A percentile compares a stretch with the other conserved stretches of the same genome.
Evolutionary conservation across 2,113 vertebrate genomes (phyloP).

Genomic region (Manacus vitellinus): DNA sequence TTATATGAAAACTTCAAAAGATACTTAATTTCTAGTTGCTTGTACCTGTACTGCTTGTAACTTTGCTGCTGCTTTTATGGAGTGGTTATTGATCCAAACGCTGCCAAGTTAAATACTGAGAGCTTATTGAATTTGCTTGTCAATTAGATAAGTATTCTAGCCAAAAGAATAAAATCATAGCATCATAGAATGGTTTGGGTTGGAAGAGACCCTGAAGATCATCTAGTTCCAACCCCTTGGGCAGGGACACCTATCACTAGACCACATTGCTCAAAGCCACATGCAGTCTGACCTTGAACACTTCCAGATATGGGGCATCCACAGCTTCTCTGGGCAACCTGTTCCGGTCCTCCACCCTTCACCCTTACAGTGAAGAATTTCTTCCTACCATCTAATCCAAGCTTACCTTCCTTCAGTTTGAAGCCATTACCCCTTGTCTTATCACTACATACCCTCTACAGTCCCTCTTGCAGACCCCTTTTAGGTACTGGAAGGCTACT

Average conservation of each 20-base stretch:
- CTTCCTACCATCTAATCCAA: neutral
- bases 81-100: neutral
- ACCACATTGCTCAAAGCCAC: neutral
- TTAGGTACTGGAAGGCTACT: neutral
- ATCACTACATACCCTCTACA: neutral
- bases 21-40: neutral
- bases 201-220: neutral
- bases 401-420: neutral
- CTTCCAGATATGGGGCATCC: neutral
- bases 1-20: neutral
- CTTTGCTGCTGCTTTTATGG: neutral
- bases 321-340: neutral
- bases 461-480: neutral
- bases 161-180: slow-evolving; percentile 10
- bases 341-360: neutral
- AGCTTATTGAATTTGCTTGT: slow-evolving; percentile 33
- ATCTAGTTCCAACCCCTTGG: rapidly evolving
- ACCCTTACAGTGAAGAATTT: neutral
- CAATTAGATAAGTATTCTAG: slow-evolving; percentile 22
- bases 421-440: neutral
- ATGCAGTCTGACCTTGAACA: neutral
- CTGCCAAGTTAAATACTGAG: slow-evolving; percentile 17
- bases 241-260: neutral
- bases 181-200: rapidly evolving
- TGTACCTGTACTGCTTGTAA: neutral